Percentiles rank a stretch among this genome's conserved stretches.
phyloP scores from a whole-genome alignment of 2,113 vertebrate species.

The Muntiacus reevesi region DNA sequence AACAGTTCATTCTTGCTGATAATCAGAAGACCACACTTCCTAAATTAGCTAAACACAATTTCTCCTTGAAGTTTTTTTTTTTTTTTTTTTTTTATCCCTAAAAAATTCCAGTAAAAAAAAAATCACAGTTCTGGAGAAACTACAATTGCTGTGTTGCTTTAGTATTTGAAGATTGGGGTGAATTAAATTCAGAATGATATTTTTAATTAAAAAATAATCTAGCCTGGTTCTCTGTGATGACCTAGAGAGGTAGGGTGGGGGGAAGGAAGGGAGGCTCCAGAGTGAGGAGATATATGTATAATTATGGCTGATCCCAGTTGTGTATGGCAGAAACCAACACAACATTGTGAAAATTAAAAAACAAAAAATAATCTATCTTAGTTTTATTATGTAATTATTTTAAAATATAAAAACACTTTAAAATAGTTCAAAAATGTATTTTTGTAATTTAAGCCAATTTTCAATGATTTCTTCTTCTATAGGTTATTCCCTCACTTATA shows the following conservation, averaged over 20 bases:
- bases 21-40: neutral
- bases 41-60: neutral
- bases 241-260: neutral
- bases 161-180: neutral
- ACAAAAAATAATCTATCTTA: neutral
- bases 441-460: neutral
- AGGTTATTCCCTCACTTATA: neutral
- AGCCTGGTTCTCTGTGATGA: neutral
- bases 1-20: neutral
- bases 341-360: neutral
- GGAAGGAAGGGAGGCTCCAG: neutral
- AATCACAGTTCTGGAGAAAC: neutral
- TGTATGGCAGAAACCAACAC: neutral
- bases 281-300: neutral
- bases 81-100: neutral
- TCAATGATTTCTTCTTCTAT: neutral
- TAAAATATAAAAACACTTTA: neutral
- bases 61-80: neutral
- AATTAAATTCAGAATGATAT: slow-evolving; percentile 6
- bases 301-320: neutral
- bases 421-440: neutral
- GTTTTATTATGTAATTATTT: neutral
- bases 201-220: neutral
- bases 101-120: neutral
- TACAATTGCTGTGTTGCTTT: neutral